Conservation (phyloP, 2,113 vertebrate genomes). For the Cryptotis parvus region DNA sequence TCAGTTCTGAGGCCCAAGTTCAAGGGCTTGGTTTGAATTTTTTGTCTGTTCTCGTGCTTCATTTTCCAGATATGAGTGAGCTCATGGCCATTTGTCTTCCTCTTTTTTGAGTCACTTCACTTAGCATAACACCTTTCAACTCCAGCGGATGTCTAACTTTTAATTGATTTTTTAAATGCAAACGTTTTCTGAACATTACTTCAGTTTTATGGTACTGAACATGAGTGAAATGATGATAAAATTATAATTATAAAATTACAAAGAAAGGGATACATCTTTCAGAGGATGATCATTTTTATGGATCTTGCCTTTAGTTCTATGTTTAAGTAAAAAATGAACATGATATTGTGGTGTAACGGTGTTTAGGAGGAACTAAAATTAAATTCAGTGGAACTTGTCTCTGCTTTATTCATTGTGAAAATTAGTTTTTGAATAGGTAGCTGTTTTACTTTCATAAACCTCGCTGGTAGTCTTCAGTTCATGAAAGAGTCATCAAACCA, state of each 20-base stretch:
- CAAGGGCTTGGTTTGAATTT: too few species aligned
- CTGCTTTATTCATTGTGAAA: not conserved
- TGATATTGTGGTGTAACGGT: not conserved
- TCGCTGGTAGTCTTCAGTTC: not conserved
- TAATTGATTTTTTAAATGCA: slow-evolving; percentile 23
- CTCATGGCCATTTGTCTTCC: too few species aligned
- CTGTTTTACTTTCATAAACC: not conserved
- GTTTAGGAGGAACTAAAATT: not conserved
- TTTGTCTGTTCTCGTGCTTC: too few species aligned
- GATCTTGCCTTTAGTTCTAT: not conserved
- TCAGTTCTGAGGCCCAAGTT: too few species aligned
- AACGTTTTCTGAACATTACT: not conserved
- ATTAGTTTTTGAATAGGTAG: not conserved
- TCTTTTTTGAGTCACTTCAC: too few species aligned
- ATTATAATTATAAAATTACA: not conserved
- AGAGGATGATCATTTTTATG: slow-evolving; percentile 7
- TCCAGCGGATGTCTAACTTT: not conserved
- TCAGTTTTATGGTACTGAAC: not conserved
- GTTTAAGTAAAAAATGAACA: not conserved
- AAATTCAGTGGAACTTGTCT: not conserved
- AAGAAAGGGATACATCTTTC: not conserved
- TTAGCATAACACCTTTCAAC: too few species aligned
- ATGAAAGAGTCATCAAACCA: not conserved
- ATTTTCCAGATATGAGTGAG: too few species aligned
- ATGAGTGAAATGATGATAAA: not conserved